These are phyloP conservation scores for Cylas formicarius DNA, from an alignment of 1,140 invertebrate species.

Conservation along the genomic window DNA sequence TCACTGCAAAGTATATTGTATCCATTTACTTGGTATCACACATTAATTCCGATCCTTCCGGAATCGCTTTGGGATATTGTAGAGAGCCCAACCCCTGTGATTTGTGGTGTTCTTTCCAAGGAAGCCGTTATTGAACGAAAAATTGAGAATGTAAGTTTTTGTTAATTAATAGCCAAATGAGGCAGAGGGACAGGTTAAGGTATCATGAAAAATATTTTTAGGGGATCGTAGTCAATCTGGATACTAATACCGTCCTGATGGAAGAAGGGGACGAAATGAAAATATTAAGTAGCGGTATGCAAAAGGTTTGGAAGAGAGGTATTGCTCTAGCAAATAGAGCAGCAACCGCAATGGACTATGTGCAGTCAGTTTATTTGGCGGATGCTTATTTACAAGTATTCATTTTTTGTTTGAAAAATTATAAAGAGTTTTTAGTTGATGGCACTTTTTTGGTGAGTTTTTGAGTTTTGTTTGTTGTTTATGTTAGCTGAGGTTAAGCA, in stretches of 20 bases:
- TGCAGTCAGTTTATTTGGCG: constrained; percentile 48
- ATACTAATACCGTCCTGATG: constrained; percentile 48
- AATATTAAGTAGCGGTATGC: constrained; percentile 54
- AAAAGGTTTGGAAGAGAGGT: constrained; percentile 48
- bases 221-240: constrained; percentile 60
- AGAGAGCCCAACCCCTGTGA: constrained; percentile 65
- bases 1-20: constrained; percentile 67
- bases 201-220: no score
- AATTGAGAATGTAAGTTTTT: constrained; percentile 42
- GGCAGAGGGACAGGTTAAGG: no score
- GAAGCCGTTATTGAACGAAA: constrained; percentile 42
- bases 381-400: constrained; percentile 63
- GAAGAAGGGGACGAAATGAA: constrained; percentile 56
- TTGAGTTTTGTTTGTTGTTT: constrained; percentile 6
- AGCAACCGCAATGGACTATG: constrained; percentile 45
- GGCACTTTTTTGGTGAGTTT: constrained; percentile 51
- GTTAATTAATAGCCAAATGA: no score
- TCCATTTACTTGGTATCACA: constrained; percentile 76
- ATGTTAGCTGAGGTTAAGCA: background rate
- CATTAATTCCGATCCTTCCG: constrained; percentile 69
- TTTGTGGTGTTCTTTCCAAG: constrained; percentile 59
- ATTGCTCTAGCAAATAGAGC: constrained; percentile 31
- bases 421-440: constrained; percentile 46
- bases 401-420: constrained; percentile 57
- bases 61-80: constrained; percentile 60